Base-by-base conservation (phyloP, 2,797 vertebrate species). In the Sibirionetta formosa region DNA sequence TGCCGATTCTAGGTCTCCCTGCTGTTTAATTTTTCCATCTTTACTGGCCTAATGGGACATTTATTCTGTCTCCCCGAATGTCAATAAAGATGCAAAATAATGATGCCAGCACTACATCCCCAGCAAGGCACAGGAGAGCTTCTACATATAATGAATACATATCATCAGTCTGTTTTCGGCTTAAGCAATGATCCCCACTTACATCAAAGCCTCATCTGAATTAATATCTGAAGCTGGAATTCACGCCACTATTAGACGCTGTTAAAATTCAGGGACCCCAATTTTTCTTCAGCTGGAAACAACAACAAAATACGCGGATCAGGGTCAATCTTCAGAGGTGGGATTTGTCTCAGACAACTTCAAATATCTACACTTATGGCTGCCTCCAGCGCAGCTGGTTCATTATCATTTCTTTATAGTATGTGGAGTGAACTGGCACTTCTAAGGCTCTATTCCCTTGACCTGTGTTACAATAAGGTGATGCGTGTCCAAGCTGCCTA, bases 151-250 rank as follows among this genome's bases (percentile, higher is more conserved):
- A 89, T 83, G 69, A 94, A 91, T 88, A 81, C 64, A 69, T 69
- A 91, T 84, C 46, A 95, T 76, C 85, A 88, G 42, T 31, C 77
- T 73, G 60, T 93, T 91, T 96, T 84, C 73, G 94, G 51, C 56
- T 42, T 82, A 70, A 84, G 63, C 51, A 96, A 79, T 63, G 86
- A 80, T 90, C 73, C 20, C 12, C 64, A 77, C 66, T 86, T 92
- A 82, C 72, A 93, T 91, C 79, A 96, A 91, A 94, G 51, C 33
- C 56, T 86, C 73, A 38, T 88, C 70, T 93, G 80, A 97, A 94
- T 94, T 86, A 95, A 84, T 86, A 86, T 46, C 75, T 48, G 20
- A 64, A 86, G 63, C 44, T 86, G 78, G 63, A 86, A 90, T 93
- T 88, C 70, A 76, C 64, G 24, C 33, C 64, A 38, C 57, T 73